Evolutionary conservation across 2,888 invertebrate species (phyloP).

Genomic region (Drosophila sordidula): DNA sequence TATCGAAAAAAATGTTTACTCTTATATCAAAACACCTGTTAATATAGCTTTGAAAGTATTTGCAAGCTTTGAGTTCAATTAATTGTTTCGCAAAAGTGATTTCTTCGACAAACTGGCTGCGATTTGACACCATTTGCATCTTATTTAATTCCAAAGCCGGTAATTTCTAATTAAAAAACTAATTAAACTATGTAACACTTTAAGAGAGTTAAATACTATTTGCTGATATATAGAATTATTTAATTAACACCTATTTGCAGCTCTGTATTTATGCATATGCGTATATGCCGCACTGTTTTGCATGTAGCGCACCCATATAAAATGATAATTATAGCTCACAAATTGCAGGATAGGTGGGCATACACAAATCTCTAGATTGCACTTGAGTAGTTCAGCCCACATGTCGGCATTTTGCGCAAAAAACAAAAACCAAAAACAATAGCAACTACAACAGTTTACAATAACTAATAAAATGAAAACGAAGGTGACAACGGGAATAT

Average conservation of each 20-base stretch:
- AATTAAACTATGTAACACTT: background rate
- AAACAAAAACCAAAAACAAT: conserved; percentile 4
- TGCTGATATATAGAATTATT: conserved; percentile 34
- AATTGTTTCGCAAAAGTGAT: background rate
- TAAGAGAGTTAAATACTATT: conserved; percentile 1
- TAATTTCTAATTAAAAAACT: background rate
- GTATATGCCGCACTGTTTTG: conserved; percentile 18
- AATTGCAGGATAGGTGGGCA: conserved; percentile 67
- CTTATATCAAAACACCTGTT: background rate
- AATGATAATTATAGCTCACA: conserved; percentile 60
- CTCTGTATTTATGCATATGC: conserved; percentile 4
- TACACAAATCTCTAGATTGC: conserved; percentile 69
- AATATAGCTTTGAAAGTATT: background rate
- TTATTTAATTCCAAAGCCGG: no score
- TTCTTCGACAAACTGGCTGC: no score
- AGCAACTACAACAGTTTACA: conserved; percentile 2
- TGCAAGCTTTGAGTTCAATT: background rate
- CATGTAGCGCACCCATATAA: conserved; percentile 59
- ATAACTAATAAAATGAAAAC: conserved; percentile 44
- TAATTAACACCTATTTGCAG: conserved; percentile 46
- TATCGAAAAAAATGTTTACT: no score
- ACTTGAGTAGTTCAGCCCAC: conserved; percentile 75
- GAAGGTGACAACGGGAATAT: conserved; percentile 80
- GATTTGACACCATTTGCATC: no score
- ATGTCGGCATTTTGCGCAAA: conserved; percentile 37